These are phyloP conservation scores for Rhinoderma darwinii DNA, from an alignment of 2,113 vertebrate species.

Conservation along the genomic window DNA sequence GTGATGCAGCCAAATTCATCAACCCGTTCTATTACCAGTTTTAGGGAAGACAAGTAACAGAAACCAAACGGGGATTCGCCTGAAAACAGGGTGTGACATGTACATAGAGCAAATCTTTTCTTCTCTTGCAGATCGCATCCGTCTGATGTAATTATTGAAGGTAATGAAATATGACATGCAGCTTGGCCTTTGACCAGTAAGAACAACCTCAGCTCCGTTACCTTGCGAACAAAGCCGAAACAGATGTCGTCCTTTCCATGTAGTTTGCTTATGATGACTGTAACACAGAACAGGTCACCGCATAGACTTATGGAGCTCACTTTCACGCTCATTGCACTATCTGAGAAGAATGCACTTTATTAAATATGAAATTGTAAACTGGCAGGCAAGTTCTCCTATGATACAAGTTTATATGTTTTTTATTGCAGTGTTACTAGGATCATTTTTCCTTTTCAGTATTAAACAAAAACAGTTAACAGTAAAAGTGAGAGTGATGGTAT, in stretches of 20 bases:
- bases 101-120: constrained; percentile 72
- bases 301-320: constrained; percentile 63
- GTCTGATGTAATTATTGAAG: constrained; percentile 80
- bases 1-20: constrained; percentile 38
- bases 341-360: constrained; percentile 35
- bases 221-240: constrained; percentile 77
- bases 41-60: constrained; percentile 29
- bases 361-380: constrained; percentile 31
- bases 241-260: constrained; percentile 74
- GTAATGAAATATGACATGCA: constrained; percentile 84
- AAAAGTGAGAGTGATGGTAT: neutral
- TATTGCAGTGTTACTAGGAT: neutral
- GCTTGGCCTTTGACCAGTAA: constrained; percentile 80
- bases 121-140: constrained; percentile 66
- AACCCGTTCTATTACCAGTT: neutral
- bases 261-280: constrained; percentile 69
- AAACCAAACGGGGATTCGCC: neutral
- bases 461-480: neutral
- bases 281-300: constrained; percentile 68
- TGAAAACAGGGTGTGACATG: constrained; percentile 62
- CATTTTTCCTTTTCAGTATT: neutral
- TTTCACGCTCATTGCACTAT: constrained; percentile 64
- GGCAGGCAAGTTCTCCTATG: neutral
- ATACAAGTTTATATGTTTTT: neutral
- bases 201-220: constrained; percentile 73